Percentiles rank a stretch among this genome's conserved stretches.
Conservation (phyloP, 2,888 invertebrate species). For the Pandemis cinnamomeana region DNA sequence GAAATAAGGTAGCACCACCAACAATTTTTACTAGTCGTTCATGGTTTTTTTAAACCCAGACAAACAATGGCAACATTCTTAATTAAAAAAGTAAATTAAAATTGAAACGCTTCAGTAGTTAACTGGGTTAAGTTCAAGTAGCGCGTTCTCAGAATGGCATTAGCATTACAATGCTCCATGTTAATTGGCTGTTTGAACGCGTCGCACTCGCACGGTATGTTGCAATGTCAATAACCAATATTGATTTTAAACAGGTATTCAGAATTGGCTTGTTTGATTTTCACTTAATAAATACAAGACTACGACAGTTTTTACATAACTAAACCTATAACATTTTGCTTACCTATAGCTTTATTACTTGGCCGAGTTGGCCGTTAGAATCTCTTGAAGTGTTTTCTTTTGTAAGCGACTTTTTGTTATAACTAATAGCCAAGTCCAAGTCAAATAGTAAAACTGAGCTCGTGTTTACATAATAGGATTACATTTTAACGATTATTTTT, state of each 20-base stretch:
- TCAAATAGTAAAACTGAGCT: not conserved
- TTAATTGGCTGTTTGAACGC: constrained; percentile 28
- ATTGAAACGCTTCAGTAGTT: constrained; percentile 12
- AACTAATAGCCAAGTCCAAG: not conserved
- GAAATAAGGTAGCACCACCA: not conserved
- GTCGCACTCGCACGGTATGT: constrained; percentile 18
- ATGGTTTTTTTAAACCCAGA: not conserved
- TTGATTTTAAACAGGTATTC: constrained; percentile 29
- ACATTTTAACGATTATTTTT: too few relatives aligned
- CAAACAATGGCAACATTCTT: not conserved
- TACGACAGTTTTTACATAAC: not conserved
- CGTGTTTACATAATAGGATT: too few relatives aligned
- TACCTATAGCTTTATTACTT: too few relatives aligned
- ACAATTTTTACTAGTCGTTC: not conserved
- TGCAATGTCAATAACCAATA: constrained; percentile 29
- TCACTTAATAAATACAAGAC: constrained; percentile 10
- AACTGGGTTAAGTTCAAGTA: constrained; percentile 39
- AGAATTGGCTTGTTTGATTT: constrained; percentile 16
- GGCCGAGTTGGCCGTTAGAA: too few relatives aligned
- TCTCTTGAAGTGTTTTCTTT: not conserved
- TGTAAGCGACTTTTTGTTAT: not conserved
- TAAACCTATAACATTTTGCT: not conserved
- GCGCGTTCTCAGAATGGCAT: constrained; percentile 19
- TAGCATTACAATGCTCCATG: constrained; percentile 30
- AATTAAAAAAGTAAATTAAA: constrained; percentile 5